Percentiles rank a stretch among this genome's conserved stretches.
Evolutionary conservation across 2,888 invertebrate genomes (phyloP).

Genomic region (Hirudinaria manillensis): DNA sequence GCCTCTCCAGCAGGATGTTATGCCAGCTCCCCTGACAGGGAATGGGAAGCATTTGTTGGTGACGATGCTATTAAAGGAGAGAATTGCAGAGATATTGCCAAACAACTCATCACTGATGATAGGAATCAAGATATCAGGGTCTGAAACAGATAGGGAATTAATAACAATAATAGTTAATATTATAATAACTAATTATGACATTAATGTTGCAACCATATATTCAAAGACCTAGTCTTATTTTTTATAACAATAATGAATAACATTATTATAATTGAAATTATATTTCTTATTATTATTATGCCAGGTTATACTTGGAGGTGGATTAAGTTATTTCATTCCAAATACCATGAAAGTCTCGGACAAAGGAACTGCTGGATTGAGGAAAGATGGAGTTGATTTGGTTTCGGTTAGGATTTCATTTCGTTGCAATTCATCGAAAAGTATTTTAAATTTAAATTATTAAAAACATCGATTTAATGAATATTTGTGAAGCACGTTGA

Average conservation of each 20-base stretch:
- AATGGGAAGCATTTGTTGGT: slow-evolving; percentile 35
- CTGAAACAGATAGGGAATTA: background rate
- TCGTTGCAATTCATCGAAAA: too few species aligned
- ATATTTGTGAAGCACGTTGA: too few species aligned
- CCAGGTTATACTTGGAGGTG: slow-evolving; percentile 40
- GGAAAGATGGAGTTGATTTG: slow-evolving; percentile 36
- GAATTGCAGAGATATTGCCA: slow-evolving; percentile 36
- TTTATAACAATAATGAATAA: background rate
- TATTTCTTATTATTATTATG: background rate
- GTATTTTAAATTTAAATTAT: too few species aligned
- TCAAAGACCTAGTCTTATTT: too few species aligned
- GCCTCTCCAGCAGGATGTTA: slow-evolving; percentile 52
- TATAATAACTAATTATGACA: background rate
- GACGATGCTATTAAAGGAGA: background rate
- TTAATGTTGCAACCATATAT: background rate
- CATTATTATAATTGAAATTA: background rate
- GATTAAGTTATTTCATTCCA: slow-evolving; percentile 36
- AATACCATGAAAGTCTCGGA: slow-evolving; percentile 28
- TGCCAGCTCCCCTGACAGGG: slow-evolving; percentile 46
- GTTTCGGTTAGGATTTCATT: slow-evolving; percentile 28
- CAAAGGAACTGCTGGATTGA: background rate
- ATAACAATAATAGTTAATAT: background rate
- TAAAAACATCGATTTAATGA: too few species aligned
- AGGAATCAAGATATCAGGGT: slow-evolving; percentile 35
- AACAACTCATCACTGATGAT: slow-evolving; percentile 31